Percentiles rank a stretch among this genome's conserved stretches.
Conservation (phyloP, 2,113 vertebrate genomes). For the Globicephala melas region DNA sequence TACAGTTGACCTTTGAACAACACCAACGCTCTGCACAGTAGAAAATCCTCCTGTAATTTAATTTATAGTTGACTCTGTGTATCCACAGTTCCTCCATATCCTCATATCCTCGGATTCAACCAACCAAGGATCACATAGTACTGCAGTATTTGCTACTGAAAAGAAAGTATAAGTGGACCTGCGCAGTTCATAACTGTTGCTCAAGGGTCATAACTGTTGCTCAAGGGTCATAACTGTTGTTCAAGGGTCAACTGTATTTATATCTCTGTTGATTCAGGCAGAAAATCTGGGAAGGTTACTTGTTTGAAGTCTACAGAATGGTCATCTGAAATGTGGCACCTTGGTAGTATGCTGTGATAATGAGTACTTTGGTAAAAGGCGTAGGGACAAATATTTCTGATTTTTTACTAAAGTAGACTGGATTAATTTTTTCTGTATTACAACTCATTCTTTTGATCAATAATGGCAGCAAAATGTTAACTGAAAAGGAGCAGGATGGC, state of each 20-base stretch:
- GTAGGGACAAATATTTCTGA: background rate
- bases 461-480: background rate
- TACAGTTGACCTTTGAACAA: background rate
- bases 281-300: background rate
- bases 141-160: background rate
- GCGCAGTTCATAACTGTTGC: background rate
- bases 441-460: background rate
- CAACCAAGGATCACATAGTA: background rate
- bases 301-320: background rate
- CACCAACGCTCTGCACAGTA: background rate
- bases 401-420: background rate
- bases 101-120: background rate
- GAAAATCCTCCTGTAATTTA: background rate
- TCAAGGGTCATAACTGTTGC: background rate
- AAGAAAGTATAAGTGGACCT: background rate
- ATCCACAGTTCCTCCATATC: background rate
- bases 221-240: background rate
- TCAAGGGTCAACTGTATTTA: background rate
- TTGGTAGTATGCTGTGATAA: background rate
- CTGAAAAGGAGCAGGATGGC: background rate
- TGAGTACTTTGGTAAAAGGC: background rate
- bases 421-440: background rate
- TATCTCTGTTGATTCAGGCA: background rate
- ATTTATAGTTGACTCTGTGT: background rate
- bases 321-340: background rate